Conservation (phyloP, 2,797 vertebrate species). For the Cottoperca gobio region DNA sequence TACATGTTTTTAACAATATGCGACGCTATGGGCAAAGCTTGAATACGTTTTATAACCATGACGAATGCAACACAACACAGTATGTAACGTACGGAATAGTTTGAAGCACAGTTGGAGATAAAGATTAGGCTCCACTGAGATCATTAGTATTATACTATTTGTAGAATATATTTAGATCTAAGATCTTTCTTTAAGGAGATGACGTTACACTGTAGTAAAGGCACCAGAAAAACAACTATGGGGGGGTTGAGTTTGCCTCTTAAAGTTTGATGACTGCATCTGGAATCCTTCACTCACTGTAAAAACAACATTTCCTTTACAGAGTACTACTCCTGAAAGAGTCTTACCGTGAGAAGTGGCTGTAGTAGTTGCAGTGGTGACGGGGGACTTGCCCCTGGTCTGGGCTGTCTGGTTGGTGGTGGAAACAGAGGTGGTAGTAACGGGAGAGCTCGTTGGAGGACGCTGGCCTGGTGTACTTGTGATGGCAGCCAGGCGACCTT, state of each 20-base stretch:
- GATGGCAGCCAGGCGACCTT: conserved; percentile 89
- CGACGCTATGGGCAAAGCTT: background rate
- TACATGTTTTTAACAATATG: background rate
- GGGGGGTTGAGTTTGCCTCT: background rate
- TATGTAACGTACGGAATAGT: no score
- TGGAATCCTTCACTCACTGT: background rate
- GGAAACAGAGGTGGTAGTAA: conserved; percentile 73
- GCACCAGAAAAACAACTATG: background rate
- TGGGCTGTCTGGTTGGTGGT: conserved; percentile 73
- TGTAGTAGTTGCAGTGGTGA: conserved; percentile 81
- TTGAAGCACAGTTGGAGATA: no score
- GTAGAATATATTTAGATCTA: no score
- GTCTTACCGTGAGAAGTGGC: conserved; percentile 88
- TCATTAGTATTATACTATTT: no score
- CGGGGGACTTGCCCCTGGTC: conserved; percentile 83
- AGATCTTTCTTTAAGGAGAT: no score
- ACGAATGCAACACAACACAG: conserved; percentile 33
- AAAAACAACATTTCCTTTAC: conserved; percentile 5
- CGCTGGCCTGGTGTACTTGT: conserved; percentile 73
- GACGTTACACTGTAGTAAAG: background rate
- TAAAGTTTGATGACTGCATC: conserved; percentile 10
- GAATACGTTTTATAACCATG: background rate
- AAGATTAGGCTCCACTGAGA: no score
- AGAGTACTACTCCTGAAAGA: background rate
- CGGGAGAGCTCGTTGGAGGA: conserved; percentile 70